Base-by-base conservation (phyloP, 2,888 invertebrate species). In the Pheosia tremula region DNA sequence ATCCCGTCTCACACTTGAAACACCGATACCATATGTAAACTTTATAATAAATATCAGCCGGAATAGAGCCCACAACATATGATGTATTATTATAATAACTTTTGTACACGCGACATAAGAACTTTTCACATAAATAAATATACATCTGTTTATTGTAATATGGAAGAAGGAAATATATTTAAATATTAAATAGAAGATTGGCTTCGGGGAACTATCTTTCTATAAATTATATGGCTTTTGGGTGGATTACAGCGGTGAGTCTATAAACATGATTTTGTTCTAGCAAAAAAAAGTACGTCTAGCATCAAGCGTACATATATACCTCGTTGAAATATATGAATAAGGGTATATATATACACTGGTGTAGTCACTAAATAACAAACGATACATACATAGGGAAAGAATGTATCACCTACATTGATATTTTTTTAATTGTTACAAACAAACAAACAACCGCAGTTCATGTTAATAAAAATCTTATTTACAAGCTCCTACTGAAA, bases 401-500 rank as follows among this genome's bases (percentile, higher is more conserved):
- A 69, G 68, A 81, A 78, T 74, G 64, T 66, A 78, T 80, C 69
- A 74, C 77, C 64, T 73, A 80, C 74, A 72, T 67, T 66, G 68
- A 72, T 64, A 71, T 67, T 62, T 57, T 63, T 61, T 69, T 67
- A 66, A 24, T 1, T 64, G 54, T 62, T 69, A 64, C 69, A 70
- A 68, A 74, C 68, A 66, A 69, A 50, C 60, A 67, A 67, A 63
- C 11, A 66, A 71, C 75, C 72, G 68, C 24, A 24, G 24, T 78
- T 82, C 81, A 84, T 84, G 80, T 88, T 87, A 89, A 90, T 89
- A 90, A 90, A 91, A 91, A 88, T 92, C 92, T 93, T 93, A 93
- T 93, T 85, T 93, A 93, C 93, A 93, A 80, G 78, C 81, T 75
- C 71, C 80, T 83, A 82, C 80, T 79, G 80, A 75, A 75, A 84